phyloP scores from a whole-genome alignment of 2,888 invertebrate species.

The Bembecia ichneumoniformis region DNA sequence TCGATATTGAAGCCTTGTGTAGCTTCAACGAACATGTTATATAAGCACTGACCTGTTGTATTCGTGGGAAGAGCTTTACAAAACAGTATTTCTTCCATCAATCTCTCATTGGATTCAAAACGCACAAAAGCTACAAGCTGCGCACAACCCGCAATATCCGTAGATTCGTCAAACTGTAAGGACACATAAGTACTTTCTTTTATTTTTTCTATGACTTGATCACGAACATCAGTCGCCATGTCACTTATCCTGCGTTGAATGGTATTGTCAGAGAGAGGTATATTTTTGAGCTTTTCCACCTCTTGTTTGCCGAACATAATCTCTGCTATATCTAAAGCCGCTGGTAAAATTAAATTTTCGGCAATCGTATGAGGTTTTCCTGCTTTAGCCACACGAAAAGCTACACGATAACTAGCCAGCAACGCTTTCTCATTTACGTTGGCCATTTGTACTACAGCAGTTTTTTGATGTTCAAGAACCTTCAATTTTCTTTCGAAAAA shows the following conservation, averaged over 20 bases:
- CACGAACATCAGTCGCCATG: conserved; percentile 16
- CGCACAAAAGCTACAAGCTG: conserved; percentile 20
- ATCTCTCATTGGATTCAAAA: conserved; percentile 17
- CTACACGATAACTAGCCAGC: neutral
- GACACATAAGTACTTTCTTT: conserved; percentile 14
- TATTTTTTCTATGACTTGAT: conserved; percentile 12
- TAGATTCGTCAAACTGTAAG: conserved; percentile 22
- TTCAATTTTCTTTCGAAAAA: conserved; percentile 10
- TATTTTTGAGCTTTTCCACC: neutral
- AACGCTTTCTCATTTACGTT: neutral
- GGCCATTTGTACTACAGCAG: neutral
- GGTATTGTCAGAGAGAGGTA: neutral
- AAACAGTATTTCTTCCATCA: conserved; percentile 19
- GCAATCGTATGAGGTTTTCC: neutral
- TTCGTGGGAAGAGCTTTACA: conserved; percentile 18
- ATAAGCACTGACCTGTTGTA: conserved; percentile 15
- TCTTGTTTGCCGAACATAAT: neutral
- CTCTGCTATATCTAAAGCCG: neutral
- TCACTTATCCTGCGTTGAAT: conserved; percentile 16
- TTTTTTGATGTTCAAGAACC: conserved; percentile 6
- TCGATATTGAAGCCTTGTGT: neutral
- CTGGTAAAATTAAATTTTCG: neutral
- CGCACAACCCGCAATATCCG: conserved; percentile 17
- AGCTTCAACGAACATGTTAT: conserved; percentile 8
- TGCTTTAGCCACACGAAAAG: neutral